phyloP scores from a whole-genome alignment of 2,797 vertebrate species.

The Synanceia verrucosa region DNA sequence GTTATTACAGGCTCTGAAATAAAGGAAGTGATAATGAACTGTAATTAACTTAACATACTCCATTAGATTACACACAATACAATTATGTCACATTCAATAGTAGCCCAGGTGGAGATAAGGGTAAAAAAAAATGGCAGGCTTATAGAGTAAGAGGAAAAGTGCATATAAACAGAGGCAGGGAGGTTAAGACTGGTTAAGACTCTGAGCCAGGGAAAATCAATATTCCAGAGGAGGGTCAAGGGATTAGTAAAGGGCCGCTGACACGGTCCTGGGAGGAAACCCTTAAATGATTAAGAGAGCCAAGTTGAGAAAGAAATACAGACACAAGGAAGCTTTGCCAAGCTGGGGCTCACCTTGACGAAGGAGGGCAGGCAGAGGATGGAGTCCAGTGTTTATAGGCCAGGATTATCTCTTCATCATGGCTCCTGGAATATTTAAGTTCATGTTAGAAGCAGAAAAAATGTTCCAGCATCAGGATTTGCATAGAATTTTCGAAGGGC shows the following conservation, averaged over 20 bases:
- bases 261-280: constrained; percentile 38
- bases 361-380: neutral
- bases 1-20: constrained; percentile 10
- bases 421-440: too few species aligned
- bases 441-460: too few species aligned
- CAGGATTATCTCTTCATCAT: too few species aligned
- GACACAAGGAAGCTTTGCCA: neutral
- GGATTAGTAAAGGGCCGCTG: constrained; percentile 57
- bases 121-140: neutral
- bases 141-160: neutral
- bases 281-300: constrained; percentile 48
- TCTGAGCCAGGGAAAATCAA: constrained; percentile 48
- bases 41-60: constrained; percentile 11
- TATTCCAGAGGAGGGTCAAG: constrained; percentile 42
- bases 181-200: constrained; percentile 33
- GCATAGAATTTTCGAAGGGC: too few species aligned
- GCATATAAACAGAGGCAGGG: neutral
- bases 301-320: constrained; percentile 9
- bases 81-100: constrained; percentile 18
- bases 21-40: constrained; percentile 7
- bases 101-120: neutral
- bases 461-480: too few species aligned
- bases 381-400: too few species aligned
- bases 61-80: constrained; percentile 12
- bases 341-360: constrained; percentile 2